These are phyloP conservation scores for Heteromurus nitidus DNA, from an alignment of 2,888 invertebrate species.

Conservation along the genomic window DNA sequence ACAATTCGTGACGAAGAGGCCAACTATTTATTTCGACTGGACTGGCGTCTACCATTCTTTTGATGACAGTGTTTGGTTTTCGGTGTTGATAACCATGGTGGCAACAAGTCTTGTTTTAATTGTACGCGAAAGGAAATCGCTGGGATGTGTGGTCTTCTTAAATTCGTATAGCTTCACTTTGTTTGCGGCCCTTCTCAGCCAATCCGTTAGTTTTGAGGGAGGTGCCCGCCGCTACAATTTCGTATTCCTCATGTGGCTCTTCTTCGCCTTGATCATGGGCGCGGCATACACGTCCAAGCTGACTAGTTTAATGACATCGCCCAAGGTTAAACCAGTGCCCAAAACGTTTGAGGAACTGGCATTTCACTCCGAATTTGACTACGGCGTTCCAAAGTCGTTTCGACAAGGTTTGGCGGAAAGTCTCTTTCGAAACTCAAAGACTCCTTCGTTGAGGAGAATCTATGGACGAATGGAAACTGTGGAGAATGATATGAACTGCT, in stretches of 20 bases:
- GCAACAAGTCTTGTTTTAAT: background rate
- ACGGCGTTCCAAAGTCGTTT: background rate
- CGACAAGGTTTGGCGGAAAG: background rate
- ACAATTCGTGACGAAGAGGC: background rate
- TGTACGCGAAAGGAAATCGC: too few species aligned
- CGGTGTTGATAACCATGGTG: background rate
- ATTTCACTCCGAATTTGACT: background rate
- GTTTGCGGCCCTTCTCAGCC: too few species aligned
- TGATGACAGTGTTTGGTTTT: background rate
- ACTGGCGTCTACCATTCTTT: background rate
- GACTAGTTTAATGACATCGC: background rate
- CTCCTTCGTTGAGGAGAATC: background rate
- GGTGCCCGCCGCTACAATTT: background rate
- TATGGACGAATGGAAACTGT: background rate
- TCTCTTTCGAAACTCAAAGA: background rate
- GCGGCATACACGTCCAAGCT: constrained; percentile 4
- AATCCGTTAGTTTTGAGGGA: too few species aligned
- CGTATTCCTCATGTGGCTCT: background rate
- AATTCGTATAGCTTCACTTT: too few species aligned
- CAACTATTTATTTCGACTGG: background rate
- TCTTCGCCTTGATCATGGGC: background rate
- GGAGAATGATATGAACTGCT: background rate
- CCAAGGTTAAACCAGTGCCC: background rate
- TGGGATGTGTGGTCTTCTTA: too few species aligned
- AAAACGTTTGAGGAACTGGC: background rate